These are phyloP conservation scores for Percina caprodes DNA, from an alignment of 2,113 vertebrate genomes.

Conservation along the genomic window DNA sequence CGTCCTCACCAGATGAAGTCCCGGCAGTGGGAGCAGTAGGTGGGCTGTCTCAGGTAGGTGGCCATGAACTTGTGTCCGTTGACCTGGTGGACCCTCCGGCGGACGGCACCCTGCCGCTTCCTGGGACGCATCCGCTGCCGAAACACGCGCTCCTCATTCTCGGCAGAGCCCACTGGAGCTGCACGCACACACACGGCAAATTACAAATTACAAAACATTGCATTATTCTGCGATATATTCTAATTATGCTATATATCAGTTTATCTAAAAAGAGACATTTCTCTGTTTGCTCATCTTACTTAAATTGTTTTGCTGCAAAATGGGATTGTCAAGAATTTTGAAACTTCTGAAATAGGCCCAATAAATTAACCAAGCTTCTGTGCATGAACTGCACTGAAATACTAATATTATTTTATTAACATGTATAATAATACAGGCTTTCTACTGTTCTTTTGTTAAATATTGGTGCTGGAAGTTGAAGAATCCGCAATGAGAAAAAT, in stretches of 20 bases:
- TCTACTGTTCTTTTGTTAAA: too few relatives aligned
- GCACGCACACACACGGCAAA: not conserved
- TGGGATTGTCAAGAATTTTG: too few relatives aligned
- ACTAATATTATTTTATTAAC: not conserved
- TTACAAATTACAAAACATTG: too few relatives aligned
- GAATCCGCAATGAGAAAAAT: not conserved
- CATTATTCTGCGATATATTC: too few relatives aligned
- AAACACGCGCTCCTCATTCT: slow-evolving; percentile 96
- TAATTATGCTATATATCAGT: too few relatives aligned
- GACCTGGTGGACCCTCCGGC: slow-evolving; percentile 95
- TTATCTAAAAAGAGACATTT: too few relatives aligned
- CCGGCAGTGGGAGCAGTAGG: slow-evolving; percentile 96
- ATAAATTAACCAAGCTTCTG: not conserved
- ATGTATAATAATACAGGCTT: too few relatives aligned
- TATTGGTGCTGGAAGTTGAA: too few relatives aligned
- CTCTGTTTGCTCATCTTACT: too few relatives aligned
- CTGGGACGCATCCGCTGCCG: slow-evolving; percentile 93
- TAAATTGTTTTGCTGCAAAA: too few relatives aligned
- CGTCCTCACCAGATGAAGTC: slow-evolving; percentile 96
- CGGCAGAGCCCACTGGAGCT: slow-evolving; percentile 82
- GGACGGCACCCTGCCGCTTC: slow-evolving; percentile 94
- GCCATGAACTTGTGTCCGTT: slow-evolving; percentile 99
- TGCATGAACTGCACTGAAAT: too few relatives aligned
- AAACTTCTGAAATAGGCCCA: not conserved
- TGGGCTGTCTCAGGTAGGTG: slow-evolving; percentile 96